Conservation (phyloP, 2,797 vertebrate genomes). For the Vespertilio murinus region DNA sequence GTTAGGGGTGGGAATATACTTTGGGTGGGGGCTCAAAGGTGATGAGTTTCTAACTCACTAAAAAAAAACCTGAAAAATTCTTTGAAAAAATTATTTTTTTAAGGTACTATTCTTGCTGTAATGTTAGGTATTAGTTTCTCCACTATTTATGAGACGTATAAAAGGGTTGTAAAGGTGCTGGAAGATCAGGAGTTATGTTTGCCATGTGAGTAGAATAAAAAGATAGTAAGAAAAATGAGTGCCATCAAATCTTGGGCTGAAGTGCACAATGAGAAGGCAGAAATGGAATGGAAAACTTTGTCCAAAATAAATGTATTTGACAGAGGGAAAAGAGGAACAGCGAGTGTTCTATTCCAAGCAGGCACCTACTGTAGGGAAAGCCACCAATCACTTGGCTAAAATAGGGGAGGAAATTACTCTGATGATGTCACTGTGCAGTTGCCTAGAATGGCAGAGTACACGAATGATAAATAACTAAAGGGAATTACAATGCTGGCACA, state of each 20-base stretch:
- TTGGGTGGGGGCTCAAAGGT: background rate
- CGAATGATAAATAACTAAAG: background rate
- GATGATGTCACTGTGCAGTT: background rate
- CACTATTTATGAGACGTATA: background rate
- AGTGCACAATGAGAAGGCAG: background rate
- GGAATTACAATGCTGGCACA: background rate
- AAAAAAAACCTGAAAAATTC: background rate
- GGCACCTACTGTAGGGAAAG: background rate
- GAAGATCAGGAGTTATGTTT: background rate
- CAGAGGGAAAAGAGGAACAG: background rate
- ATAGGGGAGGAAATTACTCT: background rate
- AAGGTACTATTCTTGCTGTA: background rate
- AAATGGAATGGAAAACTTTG: background rate
- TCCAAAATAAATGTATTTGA: background rate
- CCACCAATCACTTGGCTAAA: background rate
- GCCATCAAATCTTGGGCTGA: background rate
- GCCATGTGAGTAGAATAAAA: background rate
- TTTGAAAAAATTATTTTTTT: slow-evolving; percentile 7
- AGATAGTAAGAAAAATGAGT: background rate
- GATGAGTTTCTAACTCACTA: background rate
- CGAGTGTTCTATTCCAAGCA: background rate
- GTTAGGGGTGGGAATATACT: background rate
- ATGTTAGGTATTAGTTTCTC: background rate
- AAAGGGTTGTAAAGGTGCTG: background rate
- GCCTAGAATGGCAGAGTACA: background rate